Conservation (phyloP, 2,888 invertebrate species). For the Drosophila niveifrons region DNA sequence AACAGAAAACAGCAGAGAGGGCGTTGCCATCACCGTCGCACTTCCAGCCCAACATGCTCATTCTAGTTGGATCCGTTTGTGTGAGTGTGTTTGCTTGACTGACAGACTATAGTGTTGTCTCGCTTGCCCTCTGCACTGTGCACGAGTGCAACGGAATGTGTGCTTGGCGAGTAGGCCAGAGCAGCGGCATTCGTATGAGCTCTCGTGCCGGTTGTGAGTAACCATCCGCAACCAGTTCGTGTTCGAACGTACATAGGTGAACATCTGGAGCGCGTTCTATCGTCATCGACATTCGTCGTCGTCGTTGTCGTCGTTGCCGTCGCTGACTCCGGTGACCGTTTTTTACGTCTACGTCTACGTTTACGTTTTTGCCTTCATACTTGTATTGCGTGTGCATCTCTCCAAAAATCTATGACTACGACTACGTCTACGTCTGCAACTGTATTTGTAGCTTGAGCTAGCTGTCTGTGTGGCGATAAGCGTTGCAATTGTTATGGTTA, state of each 20-base stretch:
- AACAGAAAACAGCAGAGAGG: conserved; percentile 42
- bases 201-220: conserved; percentile 68
- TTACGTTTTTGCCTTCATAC: conserved; percentile 35
- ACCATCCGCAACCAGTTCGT: conserved; percentile 83
- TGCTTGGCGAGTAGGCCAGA: conserved; percentile 30
- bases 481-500: conserved; percentile 71
- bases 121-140: conserved; percentile 46
- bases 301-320: conserved; percentile 31
- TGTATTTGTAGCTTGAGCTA: conserved; percentile 15
- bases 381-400: conserved; percentile 44
- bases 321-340: conserved; percentile 36
- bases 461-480: conserved; percentile 52
- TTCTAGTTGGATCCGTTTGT: conserved; percentile 62
- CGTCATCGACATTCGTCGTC: conserved; percentile 41
- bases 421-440: conserved; percentile 18
- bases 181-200: conserved; percentile 70
- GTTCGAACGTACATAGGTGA: conserved; percentile 85
- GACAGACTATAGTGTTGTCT: conserved; percentile 48
- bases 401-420: conserved; percentile 22
- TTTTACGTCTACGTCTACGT: conserved; percentile 23
- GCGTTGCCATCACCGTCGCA: conserved; percentile 45
- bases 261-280: conserved; percentile 80
- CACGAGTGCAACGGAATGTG: conserved; percentile 72
- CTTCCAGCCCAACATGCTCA: conserved; percentile 47
- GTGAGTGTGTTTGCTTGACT: neutral